Evolutionary conservation across 2,888 invertebrate genomes (phyloP).

Genomic region (Monochamus alternatus): DNA sequence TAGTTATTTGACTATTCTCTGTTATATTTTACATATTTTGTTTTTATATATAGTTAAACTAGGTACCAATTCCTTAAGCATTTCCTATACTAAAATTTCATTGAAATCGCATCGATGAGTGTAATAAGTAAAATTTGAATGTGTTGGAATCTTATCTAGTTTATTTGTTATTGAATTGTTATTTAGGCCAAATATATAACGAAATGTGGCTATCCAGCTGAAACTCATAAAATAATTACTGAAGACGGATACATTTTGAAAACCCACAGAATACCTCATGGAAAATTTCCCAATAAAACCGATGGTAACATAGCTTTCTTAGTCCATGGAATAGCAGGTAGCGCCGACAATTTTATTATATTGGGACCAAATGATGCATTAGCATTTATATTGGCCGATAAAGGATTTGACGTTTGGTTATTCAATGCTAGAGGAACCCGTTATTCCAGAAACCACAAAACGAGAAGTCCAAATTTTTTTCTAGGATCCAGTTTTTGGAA

Average conservation of each 20-base stretch:
- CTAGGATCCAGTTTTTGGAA: background rate
- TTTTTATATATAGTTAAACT: no score
- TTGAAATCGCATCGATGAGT: no score
- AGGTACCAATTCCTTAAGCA: no score
- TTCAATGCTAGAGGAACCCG: slow-evolving; percentile 74
- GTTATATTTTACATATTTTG: no score
- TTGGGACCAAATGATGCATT: slow-evolving; percentile 52
- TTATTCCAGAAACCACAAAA: slow-evolving; percentile 71
- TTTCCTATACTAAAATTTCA: no score
- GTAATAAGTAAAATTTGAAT: no score
- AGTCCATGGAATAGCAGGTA: slow-evolving; percentile 47
- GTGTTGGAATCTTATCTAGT: no score
- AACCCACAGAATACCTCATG: slow-evolving; percentile 82
- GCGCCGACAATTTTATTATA: slow-evolving; percentile 52
- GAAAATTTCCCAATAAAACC: slow-evolving; percentile 59
- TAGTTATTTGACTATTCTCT: no score
- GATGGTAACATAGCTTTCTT: slow-evolving; percentile 41
- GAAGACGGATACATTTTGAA: slow-evolving; percentile 85
- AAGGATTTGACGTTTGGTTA: slow-evolving; percentile 56
- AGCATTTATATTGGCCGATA: slow-evolving; percentile 52
- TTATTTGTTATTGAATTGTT: background rate
- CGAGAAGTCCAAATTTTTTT: slow-evolving; percentile 37
- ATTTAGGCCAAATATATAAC: slow-evolving; percentile 72
- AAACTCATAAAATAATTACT: slow-evolving; percentile 78
- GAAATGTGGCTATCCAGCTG: slow-evolving; percentile 78